A percentile compares a stretch with the other conserved stretches of the same genome.
Evolutionary conservation across 2,888 invertebrate genomes (phyloP).

Genomic region (Drosophila austrosaltans): DNA sequence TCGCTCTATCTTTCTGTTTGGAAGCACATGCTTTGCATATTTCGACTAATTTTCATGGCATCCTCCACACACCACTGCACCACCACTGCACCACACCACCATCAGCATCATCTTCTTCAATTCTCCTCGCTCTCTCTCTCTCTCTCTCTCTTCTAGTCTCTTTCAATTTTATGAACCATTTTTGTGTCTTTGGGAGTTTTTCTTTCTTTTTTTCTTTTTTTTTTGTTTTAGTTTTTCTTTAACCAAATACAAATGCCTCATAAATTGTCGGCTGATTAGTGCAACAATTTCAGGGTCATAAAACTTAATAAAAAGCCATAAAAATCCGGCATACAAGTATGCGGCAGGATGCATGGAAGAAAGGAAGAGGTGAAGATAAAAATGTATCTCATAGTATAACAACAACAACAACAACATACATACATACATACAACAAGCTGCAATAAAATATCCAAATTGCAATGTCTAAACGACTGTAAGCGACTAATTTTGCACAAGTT

Average conservation of each 20-base stretch:
- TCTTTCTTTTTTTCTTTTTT: slow-evolving; percentile 9
- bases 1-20: slow-evolving; percentile 25
- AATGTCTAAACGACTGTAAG: slow-evolving; percentile 76
- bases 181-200: slow-evolving; percentile 31
- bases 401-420: slow-evolving; percentile 41
- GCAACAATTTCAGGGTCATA: slow-evolving; percentile 71
- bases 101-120: background rate
- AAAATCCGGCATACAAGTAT: slow-evolving; percentile 18
- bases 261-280: slow-evolving; percentile 74
- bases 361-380: slow-evolving; percentile 24
- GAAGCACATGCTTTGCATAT: slow-evolving; percentile 66
- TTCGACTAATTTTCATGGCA: slow-evolving; percentile 54
- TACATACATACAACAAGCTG: slow-evolving; percentile 47
- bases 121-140: background rate
- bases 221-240: slow-evolving; percentile 32
- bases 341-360: slow-evolving; percentile 18
- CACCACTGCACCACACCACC: background rate
- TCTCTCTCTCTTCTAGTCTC: background rate
- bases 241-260: slow-evolving; percentile 61
- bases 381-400: slow-evolving; percentile 60
- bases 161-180: slow-evolving; percentile 47
- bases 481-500: slow-evolving; percentile 78
- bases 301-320: slow-evolving; percentile 54
- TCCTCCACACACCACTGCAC: too few relatives aligned
- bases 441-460: slow-evolving; percentile 76